phyloP scores from a whole-genome alignment of 2,888 invertebrate species.

The Bhutanitis thaidina region DNA sequence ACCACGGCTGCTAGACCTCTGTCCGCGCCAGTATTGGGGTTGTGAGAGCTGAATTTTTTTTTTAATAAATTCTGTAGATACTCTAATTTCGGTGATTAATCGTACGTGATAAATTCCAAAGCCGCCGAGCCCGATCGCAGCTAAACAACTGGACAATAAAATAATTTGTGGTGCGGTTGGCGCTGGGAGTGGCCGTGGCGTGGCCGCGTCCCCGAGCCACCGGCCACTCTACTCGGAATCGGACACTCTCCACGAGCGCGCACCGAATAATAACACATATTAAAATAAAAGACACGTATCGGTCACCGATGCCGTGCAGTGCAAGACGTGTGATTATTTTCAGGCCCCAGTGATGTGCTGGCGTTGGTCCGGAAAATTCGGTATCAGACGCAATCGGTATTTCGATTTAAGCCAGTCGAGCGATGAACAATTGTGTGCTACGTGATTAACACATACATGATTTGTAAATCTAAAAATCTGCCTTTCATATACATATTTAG shows the following conservation, averaged over 20 bases:
- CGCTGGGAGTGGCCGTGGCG: background rate
- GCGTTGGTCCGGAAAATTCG: constrained; percentile 2
- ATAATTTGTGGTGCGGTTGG: constrained; percentile 6
- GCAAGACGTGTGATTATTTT: constrained; percentile 21
- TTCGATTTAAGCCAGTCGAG: no score
- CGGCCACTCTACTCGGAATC: constrained; percentile 12
- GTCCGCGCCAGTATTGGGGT: no score
- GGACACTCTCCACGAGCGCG: constrained; percentile 5
- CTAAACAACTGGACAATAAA: constrained; percentile 9
- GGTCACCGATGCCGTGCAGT: constrained; percentile 9
- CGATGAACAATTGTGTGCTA: no score
- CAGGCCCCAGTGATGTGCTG: constrained; percentile 10
- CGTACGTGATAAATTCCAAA: constrained; percentile 6
- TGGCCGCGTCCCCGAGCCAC: background rate
- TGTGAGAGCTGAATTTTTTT: no score
- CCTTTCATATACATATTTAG: no score
- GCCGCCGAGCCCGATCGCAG: constrained; percentile 1
- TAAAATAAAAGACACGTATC: constrained; percentile 20
- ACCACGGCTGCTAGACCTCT: no score
- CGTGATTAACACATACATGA: no score
- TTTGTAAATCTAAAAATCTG: no score
- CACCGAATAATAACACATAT: constrained; percentile 17
- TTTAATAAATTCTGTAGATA: no score
- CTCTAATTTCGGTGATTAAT: no score
- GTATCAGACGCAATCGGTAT: no score